phyloP scores from a whole-genome alignment of 2,888 invertebrate species.

The Smittia sp. region DNA sequence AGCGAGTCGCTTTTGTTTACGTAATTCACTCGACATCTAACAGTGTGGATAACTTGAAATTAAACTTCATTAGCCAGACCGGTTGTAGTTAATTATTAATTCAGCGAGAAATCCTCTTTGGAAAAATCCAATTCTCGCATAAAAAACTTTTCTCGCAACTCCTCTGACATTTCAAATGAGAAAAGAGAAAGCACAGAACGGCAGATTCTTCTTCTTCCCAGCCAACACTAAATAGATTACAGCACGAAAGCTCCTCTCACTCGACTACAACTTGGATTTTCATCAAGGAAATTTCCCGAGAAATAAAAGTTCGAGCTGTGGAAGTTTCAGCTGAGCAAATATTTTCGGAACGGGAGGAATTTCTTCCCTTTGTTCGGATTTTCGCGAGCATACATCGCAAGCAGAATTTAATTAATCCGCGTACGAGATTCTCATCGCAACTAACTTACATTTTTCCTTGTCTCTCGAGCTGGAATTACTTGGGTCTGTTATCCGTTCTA shows the following conservation, averaged over 20 bases:
- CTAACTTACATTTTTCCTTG: conserved; percentile 11
- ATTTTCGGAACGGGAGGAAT: not conserved
- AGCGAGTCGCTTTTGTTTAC: too few relatives aligned
- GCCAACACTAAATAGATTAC: too few relatives aligned
- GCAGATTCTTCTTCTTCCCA: too few relatives aligned
- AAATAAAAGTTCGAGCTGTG: not conserved
- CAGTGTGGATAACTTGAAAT: not conserved
- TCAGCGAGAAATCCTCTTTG: not conserved
- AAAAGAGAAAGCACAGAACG: too few relatives aligned
- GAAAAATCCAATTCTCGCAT: too few relatives aligned
- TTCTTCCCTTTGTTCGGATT: not conserved
- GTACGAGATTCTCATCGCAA: too few relatives aligned
- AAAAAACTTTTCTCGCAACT: too few relatives aligned
- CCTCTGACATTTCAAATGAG: too few relatives aligned
- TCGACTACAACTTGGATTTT: not conserved
- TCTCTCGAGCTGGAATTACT: not conserved
- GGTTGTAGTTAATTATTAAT: not conserved
- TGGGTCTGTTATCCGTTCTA: not conserved
- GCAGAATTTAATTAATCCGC: too few relatives aligned
- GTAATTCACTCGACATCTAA: not conserved
- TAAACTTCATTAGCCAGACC: not conserved
- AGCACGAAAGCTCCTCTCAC: not conserved
- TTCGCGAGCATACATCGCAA: not conserved
- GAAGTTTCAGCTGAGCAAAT: not conserved
- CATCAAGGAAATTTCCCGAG: too few relatives aligned